Conservation (phyloP, 2,888 invertebrate species). For the Temnothorax unifasciatus region DNA sequence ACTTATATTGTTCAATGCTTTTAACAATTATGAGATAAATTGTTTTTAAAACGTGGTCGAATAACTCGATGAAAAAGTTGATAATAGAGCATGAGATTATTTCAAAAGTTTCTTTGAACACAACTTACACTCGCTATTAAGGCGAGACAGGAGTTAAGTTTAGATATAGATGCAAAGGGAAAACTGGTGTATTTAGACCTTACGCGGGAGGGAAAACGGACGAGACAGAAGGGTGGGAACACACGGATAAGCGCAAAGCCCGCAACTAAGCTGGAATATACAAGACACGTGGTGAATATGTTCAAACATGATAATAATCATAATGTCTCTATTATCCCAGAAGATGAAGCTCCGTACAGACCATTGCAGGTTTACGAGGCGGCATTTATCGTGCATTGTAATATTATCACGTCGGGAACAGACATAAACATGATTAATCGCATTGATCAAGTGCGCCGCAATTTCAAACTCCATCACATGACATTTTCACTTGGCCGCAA, state of each 20-base stretch:
- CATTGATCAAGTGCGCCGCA: conserved; percentile 33
- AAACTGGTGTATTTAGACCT: conserved; percentile 35
- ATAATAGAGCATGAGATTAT: neutral
- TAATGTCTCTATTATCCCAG: conserved; percentile 46
- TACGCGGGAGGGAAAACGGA: conserved; percentile 31
- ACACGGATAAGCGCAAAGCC: conserved; percentile 36
- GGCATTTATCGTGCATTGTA: conserved; percentile 39
- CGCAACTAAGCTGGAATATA: conserved; percentile 48
- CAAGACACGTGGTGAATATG: conserved; percentile 46
- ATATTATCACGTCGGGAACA: conserved; percentile 42
- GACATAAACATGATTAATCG: conserved; percentile 34
- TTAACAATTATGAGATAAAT: no score
- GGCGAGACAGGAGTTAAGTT: neutral
- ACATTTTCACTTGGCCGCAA: neutral
- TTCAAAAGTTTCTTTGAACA: conserved; percentile 12
- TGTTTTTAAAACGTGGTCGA: neutral
- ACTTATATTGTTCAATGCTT: no score
- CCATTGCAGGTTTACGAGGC: conserved; percentile 31
- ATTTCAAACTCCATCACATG: conserved; percentile 32
- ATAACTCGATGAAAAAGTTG: neutral
- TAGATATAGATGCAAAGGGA: neutral
- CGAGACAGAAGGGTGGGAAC: neutral
- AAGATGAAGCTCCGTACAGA: conserved; percentile 37
- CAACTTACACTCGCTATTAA: conserved; percentile 9
- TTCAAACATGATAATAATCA: conserved; percentile 53